Evolutionary conservation across 30 jellyfish, hydroid and myxozoan species (phyloP).

Genomic region (Pelagia noctiluca): DNA sequence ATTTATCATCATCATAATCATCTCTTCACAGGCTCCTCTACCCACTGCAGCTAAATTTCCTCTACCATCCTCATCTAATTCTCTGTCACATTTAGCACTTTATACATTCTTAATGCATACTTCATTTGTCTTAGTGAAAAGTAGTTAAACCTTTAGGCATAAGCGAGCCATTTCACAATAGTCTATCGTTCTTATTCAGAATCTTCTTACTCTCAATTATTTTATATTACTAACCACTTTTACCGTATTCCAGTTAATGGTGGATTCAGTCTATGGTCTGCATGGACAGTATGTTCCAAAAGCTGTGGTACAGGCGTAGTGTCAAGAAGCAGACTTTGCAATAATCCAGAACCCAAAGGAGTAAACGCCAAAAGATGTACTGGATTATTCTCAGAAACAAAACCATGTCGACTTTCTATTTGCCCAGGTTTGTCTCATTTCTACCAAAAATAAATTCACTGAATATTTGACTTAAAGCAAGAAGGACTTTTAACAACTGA

Average conservation of each 20-base stretch:
- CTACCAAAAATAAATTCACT: neutral
- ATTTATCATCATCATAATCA: no score
- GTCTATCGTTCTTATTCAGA: no score
- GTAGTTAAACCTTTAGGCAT: no score
- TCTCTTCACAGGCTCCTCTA: no score
- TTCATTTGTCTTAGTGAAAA: no score
- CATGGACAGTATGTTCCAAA: conserved; percentile 80
- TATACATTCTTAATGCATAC: no score
- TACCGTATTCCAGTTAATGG: conserved; percentile 74
- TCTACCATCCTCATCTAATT: no score
- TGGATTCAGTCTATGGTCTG: conserved; percentile 94
- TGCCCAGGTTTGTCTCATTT: conserved; percentile 78
- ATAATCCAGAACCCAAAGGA: conserved; percentile 92
- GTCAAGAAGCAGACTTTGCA: conserved; percentile 82
- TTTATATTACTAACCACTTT: no score
- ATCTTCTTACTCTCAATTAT: no score
- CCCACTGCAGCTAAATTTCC: no score
- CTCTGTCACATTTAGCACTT: no score
- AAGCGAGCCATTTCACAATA: no score
- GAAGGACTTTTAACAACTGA: neutral
- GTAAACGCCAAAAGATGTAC: conserved; percentile 71
- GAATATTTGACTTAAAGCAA: neutral
- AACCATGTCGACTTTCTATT: conserved; percentile 76
- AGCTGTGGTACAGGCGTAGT: conserved; percentile 92
- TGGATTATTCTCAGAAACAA: conserved; percentile 70